Percentiles rank a stretch among this genome's conserved stretches.
Evolutionary conservation across 2,888 invertebrate species (phyloP).

Genomic region (Leptinotarsa haldemani): DNA sequence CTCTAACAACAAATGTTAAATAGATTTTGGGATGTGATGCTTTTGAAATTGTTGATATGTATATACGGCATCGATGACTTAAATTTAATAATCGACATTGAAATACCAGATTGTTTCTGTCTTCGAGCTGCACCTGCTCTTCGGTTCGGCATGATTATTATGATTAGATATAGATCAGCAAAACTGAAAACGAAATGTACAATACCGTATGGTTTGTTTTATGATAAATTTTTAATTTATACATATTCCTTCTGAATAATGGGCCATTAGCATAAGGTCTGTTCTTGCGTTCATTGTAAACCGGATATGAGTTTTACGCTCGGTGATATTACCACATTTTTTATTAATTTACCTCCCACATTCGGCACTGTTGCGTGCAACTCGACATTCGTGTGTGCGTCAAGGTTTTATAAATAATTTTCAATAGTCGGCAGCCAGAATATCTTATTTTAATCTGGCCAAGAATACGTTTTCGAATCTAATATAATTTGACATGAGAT

Average conservation of each 20-base stretch:
- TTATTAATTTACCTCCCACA: constrained; percentile 21
- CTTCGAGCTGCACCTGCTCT: no score
- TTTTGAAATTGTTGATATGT: no score
- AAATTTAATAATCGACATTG: no score
- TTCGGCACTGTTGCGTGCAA: constrained; percentile 39
- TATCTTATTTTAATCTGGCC: constrained; percentile 38
- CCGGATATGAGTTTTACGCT: constrained; percentile 19
- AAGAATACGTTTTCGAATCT: constrained; percentile 40
- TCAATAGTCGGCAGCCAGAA: constrained; percentile 34
- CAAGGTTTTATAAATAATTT: constrained; percentile 48
- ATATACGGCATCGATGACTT: no score
- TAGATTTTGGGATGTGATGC: no score
- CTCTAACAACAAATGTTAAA: no score
- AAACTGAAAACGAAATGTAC: background rate
- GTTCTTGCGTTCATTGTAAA: constrained; percentile 8
- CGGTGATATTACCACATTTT: constrained; percentile 18
- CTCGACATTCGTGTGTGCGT: constrained; percentile 46
- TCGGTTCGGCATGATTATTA: no score
- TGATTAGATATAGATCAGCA: no score
- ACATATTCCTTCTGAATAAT: background rate
- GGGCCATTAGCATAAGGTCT: background rate
- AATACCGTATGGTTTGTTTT: background rate
- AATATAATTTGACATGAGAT: constrained; percentile 41
- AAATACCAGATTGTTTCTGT: no score
- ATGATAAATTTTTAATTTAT: background rate